Evolutionary conservation across 2,113 vertebrate genomes (phyloP).

Genomic region (Enhydra lutris): DNA sequence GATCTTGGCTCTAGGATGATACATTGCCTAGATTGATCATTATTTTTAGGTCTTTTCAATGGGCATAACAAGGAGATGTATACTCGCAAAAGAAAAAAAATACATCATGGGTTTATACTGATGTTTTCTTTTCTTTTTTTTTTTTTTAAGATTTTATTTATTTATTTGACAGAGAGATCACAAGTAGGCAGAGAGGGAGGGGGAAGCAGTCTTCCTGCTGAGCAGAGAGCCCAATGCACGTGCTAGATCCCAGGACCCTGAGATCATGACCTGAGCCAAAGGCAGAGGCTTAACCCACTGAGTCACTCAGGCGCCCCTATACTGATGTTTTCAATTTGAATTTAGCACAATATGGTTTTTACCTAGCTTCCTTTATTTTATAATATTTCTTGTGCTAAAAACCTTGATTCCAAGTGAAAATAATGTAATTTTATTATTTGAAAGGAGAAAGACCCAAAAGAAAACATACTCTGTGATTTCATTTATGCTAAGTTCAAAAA

Average conservation of each 20-base stretch:
- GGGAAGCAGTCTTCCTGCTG: too few relatives aligned
- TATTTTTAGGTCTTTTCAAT: background rate
- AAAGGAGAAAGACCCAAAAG: background rate
- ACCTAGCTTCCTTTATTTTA: background rate
- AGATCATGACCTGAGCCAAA: too few relatives aligned
- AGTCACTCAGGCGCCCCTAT: background rate
- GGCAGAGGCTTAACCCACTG: too few relatives aligned
- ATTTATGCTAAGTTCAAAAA: background rate
- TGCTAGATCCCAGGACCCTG: too few relatives aligned
- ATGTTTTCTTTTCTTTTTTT: background rate
- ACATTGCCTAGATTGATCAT: background rate
- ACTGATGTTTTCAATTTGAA: background rate
- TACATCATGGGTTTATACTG: background rate
- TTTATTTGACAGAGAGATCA: too few relatives aligned
- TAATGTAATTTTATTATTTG: background rate
- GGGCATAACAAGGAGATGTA: background rate
- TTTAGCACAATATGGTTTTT: background rate
- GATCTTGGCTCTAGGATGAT: background rate
- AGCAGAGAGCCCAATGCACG: too few relatives aligned
- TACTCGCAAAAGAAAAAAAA: background rate
- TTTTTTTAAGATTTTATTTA: too few relatives aligned
- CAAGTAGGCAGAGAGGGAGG: too few relatives aligned
- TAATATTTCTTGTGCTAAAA: background rate
- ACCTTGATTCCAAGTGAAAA: background rate
- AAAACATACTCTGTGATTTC: background rate